A percentile compares a stretch with the other conserved stretches of the same genome.
Conservation (phyloP, 2,113 vertebrate species). For the Tricholaema leucomelas region DNA sequence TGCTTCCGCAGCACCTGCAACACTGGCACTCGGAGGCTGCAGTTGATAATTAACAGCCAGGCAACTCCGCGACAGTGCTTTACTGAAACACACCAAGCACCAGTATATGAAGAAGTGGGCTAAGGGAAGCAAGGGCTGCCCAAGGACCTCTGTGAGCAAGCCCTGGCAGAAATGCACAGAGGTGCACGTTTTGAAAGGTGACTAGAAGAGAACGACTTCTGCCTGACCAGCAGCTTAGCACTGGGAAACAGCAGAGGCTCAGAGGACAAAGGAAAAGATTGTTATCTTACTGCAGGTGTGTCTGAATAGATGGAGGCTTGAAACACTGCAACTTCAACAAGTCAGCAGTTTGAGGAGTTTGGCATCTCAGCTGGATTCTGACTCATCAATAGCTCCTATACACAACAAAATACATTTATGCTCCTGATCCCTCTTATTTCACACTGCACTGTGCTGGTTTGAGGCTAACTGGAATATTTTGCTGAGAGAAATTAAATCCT, state of each 20-base stretch:
- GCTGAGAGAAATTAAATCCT: too few species aligned
- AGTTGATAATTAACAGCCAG: neutral
- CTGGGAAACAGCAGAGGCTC: neutral
- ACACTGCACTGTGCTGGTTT: too few species aligned
- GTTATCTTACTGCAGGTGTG: neutral
- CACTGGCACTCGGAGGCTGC: neutral
- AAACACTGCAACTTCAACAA: neutral
- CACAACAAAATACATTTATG: neutral
- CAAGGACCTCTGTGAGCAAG: rapidly evolving
- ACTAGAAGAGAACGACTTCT: neutral
- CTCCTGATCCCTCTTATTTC: neutral
- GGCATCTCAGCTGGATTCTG: neutral
- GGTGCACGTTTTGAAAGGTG: neutral
- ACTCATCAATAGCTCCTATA: neutral
- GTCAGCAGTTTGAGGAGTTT: neutral
- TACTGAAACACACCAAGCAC: neutral
- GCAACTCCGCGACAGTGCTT: neutral
- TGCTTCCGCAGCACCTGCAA: neutral
- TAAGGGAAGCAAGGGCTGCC: neutral
- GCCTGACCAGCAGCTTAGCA: neutral
- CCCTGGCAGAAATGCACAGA: neutral
- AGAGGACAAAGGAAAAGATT: neutral
- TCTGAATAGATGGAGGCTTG: neutral
- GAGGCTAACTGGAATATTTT: too few species aligned
- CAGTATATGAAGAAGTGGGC: neutral